A percentile compares a stretch with the other conserved stretches of the same genome.
These are phyloP conservation scores for Petrophora chlorosata DNA, from an alignment of 2,888 invertebrate species.

Conservation along the genomic window DNA sequence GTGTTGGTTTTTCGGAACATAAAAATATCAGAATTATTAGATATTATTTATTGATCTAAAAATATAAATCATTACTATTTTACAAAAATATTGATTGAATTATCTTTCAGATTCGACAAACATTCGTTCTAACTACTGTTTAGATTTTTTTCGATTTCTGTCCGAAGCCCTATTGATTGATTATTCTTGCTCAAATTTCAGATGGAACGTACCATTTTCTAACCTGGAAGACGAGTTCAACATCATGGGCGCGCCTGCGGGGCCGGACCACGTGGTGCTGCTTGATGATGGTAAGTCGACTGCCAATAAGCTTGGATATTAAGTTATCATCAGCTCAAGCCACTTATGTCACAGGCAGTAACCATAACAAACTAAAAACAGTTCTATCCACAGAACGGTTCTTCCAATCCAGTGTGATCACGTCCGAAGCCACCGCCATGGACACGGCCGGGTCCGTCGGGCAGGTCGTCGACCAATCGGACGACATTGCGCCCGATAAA, in stretches of 20 bases:
- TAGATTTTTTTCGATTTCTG: too few species aligned
- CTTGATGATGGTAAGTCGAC: conserved; percentile 89
- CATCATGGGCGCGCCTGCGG: conserved; percentile 91
- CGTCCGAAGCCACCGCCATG: conserved; percentile 83
- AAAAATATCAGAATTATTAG: too few species aligned
- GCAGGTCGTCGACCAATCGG: conserved; percentile 59
- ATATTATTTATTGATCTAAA: too few species aligned
- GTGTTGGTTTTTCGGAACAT: too few species aligned
- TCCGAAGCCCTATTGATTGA: too few species aligned
- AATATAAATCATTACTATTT: too few species aligned
- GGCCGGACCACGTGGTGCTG: conserved; percentile 87
- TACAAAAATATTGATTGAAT: too few species aligned
- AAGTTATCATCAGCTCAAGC: neutral
- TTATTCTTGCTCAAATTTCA: too few species aligned
- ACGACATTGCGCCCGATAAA: conserved; percentile 76
- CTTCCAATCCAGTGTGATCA: conserved; percentile 85
- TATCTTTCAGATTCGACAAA: too few species aligned
- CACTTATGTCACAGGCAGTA: conserved; percentile 16
- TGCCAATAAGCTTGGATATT: too few species aligned
- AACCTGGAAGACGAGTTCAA: conserved; percentile 97
- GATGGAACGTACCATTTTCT: conserved; percentile 96
- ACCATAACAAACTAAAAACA: conserved; percentile 35
- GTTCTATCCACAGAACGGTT: conserved; percentile 79
- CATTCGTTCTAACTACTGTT: too few species aligned
- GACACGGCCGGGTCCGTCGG: conserved; percentile 69